A percentile compares a stretch with the other conserved stretches of the same genome.
These are phyloP conservation scores for Danaus plexippus DNA, from an alignment of 1,140 invertebrate species.

Conservation along the genomic window DNA sequence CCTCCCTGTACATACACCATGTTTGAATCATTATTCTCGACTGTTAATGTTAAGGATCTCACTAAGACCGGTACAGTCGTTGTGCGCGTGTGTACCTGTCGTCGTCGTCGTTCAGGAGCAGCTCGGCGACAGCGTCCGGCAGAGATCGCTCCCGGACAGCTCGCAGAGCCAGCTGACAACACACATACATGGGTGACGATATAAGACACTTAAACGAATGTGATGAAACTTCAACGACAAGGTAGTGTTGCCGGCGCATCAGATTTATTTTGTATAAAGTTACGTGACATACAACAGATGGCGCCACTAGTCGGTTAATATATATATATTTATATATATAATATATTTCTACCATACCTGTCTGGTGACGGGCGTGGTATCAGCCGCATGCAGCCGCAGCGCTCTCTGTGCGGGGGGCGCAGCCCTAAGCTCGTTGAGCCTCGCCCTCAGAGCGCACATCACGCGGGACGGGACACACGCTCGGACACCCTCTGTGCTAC, in stretches of 20 bases:
- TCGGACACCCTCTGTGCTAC: conserved; percentile 19
- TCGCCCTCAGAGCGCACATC: conserved; percentile 86
- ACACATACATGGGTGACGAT: too few species aligned
- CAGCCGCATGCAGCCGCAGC: conserved; percentile 80
- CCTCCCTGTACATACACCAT: background rate
- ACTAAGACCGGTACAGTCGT: too few species aligned
- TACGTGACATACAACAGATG: too few species aligned
- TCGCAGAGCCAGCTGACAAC: conserved; percentile 81
- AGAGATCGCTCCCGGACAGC: conserved; percentile 95
- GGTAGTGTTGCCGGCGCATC: too few species aligned
- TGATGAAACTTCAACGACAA: too few species aligned
- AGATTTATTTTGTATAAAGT: too few species aligned
- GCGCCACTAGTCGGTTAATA: too few species aligned
- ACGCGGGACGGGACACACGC: conserved; percentile 74
- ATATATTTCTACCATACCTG: conserved; percentile 47
- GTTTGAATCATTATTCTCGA: too few species aligned
- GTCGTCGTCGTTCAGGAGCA: conserved; percentile 75
- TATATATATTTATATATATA: too few species aligned
- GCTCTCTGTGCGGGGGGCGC: conserved; percentile 86
- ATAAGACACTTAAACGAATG: too few species aligned
- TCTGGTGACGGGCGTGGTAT: conserved; percentile 81
- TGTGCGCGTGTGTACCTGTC: conserved; percentile 16
- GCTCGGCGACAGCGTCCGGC: conserved; percentile 91
- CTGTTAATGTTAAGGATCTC: background rate
- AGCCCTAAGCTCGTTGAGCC: conserved; percentile 87